Percentiles rank a stretch among this genome's conserved stretches.
Evolutionary conservation across 2,888 invertebrate genomes (phyloP).

Genomic region (Cyrtodaria siliqua): DNA sequence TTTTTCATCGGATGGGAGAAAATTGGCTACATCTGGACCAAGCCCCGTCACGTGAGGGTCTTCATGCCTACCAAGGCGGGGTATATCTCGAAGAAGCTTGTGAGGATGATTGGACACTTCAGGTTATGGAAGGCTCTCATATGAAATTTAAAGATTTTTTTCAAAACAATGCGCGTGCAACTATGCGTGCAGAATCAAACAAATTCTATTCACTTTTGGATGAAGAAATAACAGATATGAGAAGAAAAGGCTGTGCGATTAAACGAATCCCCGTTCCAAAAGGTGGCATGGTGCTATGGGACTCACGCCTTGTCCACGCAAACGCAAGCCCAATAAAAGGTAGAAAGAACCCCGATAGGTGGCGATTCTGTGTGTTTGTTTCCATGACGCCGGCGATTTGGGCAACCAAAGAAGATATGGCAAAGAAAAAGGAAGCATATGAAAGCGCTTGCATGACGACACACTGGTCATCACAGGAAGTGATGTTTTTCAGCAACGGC

Average conservation of each 20-base stretch:
- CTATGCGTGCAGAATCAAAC: constrained; percentile 35
- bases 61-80: constrained; percentile 80
- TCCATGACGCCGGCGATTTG: constrained; percentile 81
- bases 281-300: constrained; percentile 82
- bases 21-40: constrained; percentile 81
- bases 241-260: constrained; percentile 63
- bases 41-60: constrained; percentile 69
- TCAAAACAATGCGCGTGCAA: constrained; percentile 48
- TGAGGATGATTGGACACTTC: constrained; percentile 72
- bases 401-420: constrained; percentile 72
- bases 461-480: constrained; percentile 79
- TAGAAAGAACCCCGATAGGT: constrained; percentile 72
- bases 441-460: constrained; percentile 66
- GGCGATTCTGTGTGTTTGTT: constrained; percentile 79
- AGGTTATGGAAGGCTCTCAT: constrained; percentile 72
- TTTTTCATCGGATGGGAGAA: constrained; percentile 53
- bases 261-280: constrained; percentile 76
- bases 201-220: constrained; percentile 61
- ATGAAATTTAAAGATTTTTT: constrained; percentile 64
- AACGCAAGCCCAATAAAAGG: constrained; percentile 75
- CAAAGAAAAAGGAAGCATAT: constrained; percentile 72
- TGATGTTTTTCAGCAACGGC: constrained; percentile 52
- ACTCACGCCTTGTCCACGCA: constrained; percentile 80
- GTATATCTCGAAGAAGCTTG: constrained; percentile 74
- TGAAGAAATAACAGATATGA: constrained; percentile 67